Percentiles rank a stretch among this genome's conserved stretches.
phyloP scores from a whole-genome alignment of 2,113 vertebrate genomes.

The Phylloscopus whistleri region DNA sequence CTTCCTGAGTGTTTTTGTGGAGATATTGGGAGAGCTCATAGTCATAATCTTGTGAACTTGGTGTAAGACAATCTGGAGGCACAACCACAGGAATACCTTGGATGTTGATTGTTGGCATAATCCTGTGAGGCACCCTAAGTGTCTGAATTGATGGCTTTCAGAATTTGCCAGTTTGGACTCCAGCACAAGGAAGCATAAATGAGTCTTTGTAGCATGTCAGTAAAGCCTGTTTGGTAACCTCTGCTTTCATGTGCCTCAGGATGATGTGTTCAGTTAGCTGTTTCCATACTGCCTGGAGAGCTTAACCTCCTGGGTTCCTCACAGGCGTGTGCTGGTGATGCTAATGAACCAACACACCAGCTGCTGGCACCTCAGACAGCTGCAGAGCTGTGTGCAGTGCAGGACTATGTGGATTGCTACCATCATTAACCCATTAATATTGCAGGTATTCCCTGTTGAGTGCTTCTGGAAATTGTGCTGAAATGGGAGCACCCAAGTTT shows the following conservation, averaged over 20 bases:
- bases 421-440: constrained; percentile 81
- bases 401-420: constrained; percentile 68
- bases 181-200: not conserved
- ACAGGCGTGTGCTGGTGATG: not conserved
- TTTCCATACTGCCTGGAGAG: not conserved
- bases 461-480: constrained; percentile 76
- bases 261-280: not conserved
- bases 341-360: constrained; percentile 32
- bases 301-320: constrained; percentile 21
- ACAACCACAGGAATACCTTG: not conserved
- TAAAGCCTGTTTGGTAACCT: constrained; percentile 16
- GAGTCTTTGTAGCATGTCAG: not conserved
- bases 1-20: not conserved
- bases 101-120: not conserved
- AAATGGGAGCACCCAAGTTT: constrained; percentile 79
- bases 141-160: not conserved
- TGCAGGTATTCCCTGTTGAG: constrained; percentile 82
- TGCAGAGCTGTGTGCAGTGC: constrained; percentile 68
- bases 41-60: rapidly evolving
- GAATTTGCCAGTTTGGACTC: not conserved
- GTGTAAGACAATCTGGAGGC: not conserved
- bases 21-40: not conserved
- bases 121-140: constrained; percentile 9
- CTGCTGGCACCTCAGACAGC: constrained; percentile 47
- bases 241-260: constrained; percentile 4